Percentiles rank a stretch among this genome's conserved stretches.
These are phyloP conservation scores for Acinonyx jubatus DNA, from an alignment of 2,113 vertebrate genomes.

Conservation along the genomic window DNA sequence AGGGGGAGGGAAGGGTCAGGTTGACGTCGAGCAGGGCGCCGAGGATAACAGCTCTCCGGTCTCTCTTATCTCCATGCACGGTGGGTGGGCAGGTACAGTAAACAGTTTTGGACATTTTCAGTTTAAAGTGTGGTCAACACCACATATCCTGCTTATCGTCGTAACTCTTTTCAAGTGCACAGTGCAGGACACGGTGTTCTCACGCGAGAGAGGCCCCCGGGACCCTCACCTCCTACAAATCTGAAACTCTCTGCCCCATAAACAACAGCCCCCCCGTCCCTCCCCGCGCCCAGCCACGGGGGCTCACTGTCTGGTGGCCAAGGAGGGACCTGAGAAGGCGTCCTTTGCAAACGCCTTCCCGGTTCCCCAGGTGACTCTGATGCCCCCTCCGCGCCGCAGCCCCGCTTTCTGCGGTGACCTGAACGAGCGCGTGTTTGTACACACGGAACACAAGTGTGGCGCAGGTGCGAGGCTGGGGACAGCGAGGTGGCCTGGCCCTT, in stretches of 20 bases:
- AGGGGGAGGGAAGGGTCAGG: neutral
- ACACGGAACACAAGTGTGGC: accelerated
- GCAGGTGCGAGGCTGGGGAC: too few species aligned
- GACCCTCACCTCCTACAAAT: neutral
- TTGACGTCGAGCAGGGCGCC: accelerated
- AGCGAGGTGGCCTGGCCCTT: neutral
- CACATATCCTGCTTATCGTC: neutral
- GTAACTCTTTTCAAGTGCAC: too few species aligned
- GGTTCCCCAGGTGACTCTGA: accelerated
- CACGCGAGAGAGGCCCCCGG: accelerated
- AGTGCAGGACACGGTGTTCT: accelerated
- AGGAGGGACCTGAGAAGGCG: accelerated
- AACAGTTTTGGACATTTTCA: neutral
- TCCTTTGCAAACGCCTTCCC: accelerated
- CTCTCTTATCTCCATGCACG: accelerated
- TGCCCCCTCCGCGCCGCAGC: accelerated
- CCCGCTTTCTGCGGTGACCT: accelerated
- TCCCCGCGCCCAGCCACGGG: accelerated
- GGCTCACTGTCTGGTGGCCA: accelerated
- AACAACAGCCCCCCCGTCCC: accelerated
- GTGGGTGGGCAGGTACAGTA: accelerated
- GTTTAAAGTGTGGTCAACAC: neutral
- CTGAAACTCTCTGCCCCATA: neutral
- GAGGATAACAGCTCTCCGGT: accelerated
- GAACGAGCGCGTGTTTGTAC: accelerated